These are phyloP conservation scores for Perca schrenkii DNA, from an alignment of 2,113 vertebrate genomes.

Conservation along the genomic window DNA sequence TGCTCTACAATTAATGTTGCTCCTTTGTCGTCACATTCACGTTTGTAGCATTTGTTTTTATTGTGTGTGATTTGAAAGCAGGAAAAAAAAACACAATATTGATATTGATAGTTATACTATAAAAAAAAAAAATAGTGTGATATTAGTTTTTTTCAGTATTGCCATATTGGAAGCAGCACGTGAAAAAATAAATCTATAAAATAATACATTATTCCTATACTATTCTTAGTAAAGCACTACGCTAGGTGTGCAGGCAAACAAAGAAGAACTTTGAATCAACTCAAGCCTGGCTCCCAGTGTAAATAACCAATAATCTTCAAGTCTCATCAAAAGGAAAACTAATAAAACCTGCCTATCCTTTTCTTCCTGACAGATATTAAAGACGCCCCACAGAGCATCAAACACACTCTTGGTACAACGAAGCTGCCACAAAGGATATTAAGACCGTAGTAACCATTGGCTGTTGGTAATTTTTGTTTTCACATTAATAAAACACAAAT, in stretches of 20 bases:
- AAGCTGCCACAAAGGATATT: constrained; percentile 30
- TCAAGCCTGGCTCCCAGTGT: constrained; percentile 30
- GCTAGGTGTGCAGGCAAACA: neutral
- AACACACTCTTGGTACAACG: constrained; percentile 19
- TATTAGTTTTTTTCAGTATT: neutral
- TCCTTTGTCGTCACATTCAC: neutral
- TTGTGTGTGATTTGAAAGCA: neutral
- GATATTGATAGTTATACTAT: neutral
- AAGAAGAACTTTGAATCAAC: constrained; percentile 42
- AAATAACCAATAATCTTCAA: constrained; percentile 56
- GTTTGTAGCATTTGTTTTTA: neutral
- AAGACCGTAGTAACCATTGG: neutral
- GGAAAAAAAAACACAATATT: neutral
- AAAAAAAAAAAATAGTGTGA: too few species aligned
- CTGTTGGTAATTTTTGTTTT: neutral
- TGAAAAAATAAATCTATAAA: neutral
- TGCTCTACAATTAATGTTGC: too few species aligned
- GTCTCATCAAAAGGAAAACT: constrained; percentile 50
- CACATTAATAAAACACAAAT: constrained; percentile 7
- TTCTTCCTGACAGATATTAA: constrained; percentile 49
- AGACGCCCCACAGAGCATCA: constrained; percentile 31
- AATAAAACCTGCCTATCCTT: constrained; percentile 45
- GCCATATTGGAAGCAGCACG: neutral
- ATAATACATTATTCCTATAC: constrained; percentile 8
- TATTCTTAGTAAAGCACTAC: constrained; percentile 25